Evolutionary conservation across 2,888 invertebrate genomes (phyloP), one percentile per base, ranked within the genome.

Genomic region (Aporophyla nigra): DNA sequence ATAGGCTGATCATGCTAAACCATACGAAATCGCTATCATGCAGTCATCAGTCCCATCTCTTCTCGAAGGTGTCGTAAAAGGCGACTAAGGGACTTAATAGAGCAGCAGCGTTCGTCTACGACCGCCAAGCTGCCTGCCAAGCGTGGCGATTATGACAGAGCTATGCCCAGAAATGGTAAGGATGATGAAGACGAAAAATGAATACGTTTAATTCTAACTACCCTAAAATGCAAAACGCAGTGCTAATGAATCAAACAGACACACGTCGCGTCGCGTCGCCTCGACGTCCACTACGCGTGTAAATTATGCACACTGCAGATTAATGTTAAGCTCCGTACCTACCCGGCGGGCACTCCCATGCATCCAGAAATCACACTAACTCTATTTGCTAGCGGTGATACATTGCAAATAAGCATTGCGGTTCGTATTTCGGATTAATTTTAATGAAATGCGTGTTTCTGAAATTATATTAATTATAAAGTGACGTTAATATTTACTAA

Each of bases 341-440:
- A 10, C 14, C 43, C 16, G 14, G 10, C 51, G 7, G 27, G n/a
- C 24, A 46, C 33, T 33, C 7, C 51, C 16, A 33, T 40, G 46
- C 14, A 53, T 46, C 43, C 33, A 24, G 51, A 58, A 77, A 59
- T 76, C 53, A 46, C 43, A 66, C 16, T 21, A 7, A 16, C 33
- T 43, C 33, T 59, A 59, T 76, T 58, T 76, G 12, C 21, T 24
- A 43, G 27, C 16, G 51, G 59, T 67, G 46, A 77, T 21, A 33
- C 14, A 66, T 46, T 16, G 24, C 24, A 61, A 61, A 67, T 68
- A 40, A 16, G 43, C 40, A 16, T 19, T 53, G 10, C 43, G 10
- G 19, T n/a, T 78, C 59, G 33, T 2, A 61, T 46, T 66, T 53
- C 27, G 4, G 5, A 46, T 46, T n/a, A 21, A 49, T 40, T 12